Evolutionary conservation across 2,888 invertebrate species (phyloP), one percentile per base, ranked within the genome.

Genomic region (Erebia aethiops): DNA sequence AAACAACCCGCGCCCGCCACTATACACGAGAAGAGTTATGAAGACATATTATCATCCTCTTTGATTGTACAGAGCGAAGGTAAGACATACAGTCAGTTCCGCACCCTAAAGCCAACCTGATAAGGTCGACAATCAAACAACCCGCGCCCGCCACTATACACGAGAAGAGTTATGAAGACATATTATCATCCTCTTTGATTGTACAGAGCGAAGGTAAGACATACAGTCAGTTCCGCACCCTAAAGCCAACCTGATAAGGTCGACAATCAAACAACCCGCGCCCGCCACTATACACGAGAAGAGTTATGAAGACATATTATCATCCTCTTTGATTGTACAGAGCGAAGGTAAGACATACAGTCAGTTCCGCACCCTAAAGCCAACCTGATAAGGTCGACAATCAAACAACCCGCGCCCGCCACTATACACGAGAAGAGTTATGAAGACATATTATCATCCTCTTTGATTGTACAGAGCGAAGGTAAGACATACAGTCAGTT

Each of bases 191-290:
- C 7, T 16, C 56, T 10, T n/a, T 56, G 2, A 18, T 66, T 10
- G 11, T 41, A 13, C 41, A 26, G 41, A 54, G 64, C 35, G 64
- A n/a, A n/a, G 64, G 64, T 46, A 46, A 46, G 43, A 8, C 10
- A 10, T 43, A 43, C 93, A 93, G 74, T 77, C 87, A 1, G 93
- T 93, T 3, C 93, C 93, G 0, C 80, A 82, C 26, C 80, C 80
- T 0, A 72, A 51, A 0, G 71, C 81, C 0, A 65, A 65, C 74
- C 10, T 14, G 71, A 72, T 4, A 67, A 67, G 0, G 68, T 69
- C 11, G 72, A 56, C 11, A 46, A 35, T 58, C 49, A 35, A 49
- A 56, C 57, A 57, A n/a, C 14, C 54, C 5, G 35, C 41, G 41
- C 61, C 43, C n/a, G 18, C 14, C 18, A 18, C 43, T 0, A 11